A percentile compares a stretch with the other conserved stretches of the same genome.
Evolutionary conservation across 2,888 invertebrate genomes (phyloP).

Genomic region (Tachystola acroxantha): DNA sequence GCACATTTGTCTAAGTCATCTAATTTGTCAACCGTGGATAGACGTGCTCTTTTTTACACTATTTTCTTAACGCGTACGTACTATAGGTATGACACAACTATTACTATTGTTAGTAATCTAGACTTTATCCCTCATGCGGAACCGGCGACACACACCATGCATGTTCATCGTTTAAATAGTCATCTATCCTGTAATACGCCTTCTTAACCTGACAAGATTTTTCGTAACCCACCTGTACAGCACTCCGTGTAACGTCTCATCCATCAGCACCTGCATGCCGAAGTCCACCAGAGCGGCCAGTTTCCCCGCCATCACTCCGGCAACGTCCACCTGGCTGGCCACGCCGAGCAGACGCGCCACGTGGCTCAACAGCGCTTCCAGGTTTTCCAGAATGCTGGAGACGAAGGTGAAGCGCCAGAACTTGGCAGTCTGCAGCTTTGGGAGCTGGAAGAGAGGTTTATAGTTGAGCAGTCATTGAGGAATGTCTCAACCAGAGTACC

Average conservation of each 20-base stretch:
- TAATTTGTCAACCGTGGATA: too few species aligned
- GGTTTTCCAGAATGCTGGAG: constrained; percentile 52
- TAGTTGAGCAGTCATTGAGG: not conserved
- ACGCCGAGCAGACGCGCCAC: constrained; percentile 58
- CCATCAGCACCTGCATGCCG: constrained; percentile 55
- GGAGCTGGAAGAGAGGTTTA: constrained; percentile 34
- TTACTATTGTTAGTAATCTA: too few species aligned
- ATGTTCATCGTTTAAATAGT: too few species aligned
- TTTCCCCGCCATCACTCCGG: constrained; percentile 36
- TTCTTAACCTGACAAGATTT: too few species aligned
- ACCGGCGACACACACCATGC: too few species aligned
- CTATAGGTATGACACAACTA: too few species aligned
- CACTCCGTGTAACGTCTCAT: constrained; percentile 62
- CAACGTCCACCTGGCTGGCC: constrained; percentile 57
- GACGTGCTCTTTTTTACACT: too few species aligned
- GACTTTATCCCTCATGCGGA: too few species aligned
- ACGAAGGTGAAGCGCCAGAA: constrained; percentile 72
- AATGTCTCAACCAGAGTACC: too few species aligned
- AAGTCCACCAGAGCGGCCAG: constrained; percentile 61
- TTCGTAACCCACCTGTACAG: constrained; percentile 64
- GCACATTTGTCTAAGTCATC: too few species aligned
- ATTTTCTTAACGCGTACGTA: too few species aligned
- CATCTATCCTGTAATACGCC: too few species aligned
- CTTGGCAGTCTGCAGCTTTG: constrained; percentile 52
- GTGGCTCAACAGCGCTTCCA: constrained; percentile 53